Evolutionary conservation across 92 coral and sea anemone species (phyloP).

Genomic region (Zoanthus sansibaricus): DNA sequence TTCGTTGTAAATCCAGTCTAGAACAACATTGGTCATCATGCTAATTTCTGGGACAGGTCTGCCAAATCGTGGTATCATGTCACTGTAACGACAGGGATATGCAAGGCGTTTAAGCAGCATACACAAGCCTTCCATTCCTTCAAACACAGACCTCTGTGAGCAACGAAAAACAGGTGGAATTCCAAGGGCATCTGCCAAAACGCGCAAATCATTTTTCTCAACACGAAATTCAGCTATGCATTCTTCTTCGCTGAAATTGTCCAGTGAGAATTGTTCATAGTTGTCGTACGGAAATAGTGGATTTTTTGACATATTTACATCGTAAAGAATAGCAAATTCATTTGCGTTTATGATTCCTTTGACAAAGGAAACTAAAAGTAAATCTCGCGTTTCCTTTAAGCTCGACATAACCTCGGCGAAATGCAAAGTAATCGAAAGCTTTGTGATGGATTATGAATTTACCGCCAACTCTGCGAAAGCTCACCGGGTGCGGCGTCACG

Average conservation of each 20-base stretch:
- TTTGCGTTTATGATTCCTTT: slow-evolving; percentile 40
- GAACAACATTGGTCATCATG: slow-evolving; percentile 49
- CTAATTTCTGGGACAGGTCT: slow-evolving; percentile 35
- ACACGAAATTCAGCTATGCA: slow-evolving; percentile 52
- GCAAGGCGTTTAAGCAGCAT: slow-evolving; percentile 47
- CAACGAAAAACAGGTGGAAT: slow-evolving; percentile 38
- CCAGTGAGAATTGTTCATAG: slow-evolving; percentile 40
- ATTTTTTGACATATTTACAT: slow-evolving; percentile 42
- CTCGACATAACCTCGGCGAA: slow-evolving; percentile 20
- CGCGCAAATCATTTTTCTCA: slow-evolving; percentile 37
- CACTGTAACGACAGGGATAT: slow-evolving; percentile 54
- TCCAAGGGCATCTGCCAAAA: slow-evolving; percentile 44
- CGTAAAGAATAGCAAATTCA: slow-evolving; percentile 29
- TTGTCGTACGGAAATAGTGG: slow-evolving; percentile 29
- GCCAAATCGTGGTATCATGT: slow-evolving; percentile 43
- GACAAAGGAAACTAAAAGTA: slow-evolving; percentile 13
- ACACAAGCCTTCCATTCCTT: slow-evolving; percentile 47
- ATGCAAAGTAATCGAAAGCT: background rate
- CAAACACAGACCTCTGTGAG: slow-evolving; percentile 23
- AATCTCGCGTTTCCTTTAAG: slow-evolving; percentile 52
- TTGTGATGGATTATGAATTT: too few relatives aligned
- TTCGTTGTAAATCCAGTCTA: slow-evolving; percentile 44
- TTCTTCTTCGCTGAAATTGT: slow-evolving; percentile 42
- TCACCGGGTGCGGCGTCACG: too few relatives aligned
- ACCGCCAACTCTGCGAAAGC: background rate